These are phyloP conservation scores for Phortica magna DNA, from an alignment of 2,888 invertebrate genomes.

Conservation along the genomic window DNA sequence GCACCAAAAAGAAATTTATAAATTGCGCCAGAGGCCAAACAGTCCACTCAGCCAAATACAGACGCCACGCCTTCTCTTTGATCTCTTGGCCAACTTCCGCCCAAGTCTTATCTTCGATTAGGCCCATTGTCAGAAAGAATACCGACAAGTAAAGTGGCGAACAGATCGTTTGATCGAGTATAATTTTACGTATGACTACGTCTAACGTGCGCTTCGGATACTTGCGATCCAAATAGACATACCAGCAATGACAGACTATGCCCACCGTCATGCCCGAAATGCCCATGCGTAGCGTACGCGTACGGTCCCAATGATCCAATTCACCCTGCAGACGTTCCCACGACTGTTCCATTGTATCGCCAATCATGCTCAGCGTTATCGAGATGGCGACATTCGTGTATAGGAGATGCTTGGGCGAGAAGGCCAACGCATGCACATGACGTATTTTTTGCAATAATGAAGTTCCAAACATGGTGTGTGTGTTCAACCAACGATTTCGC, in stretches of 20 bases:
- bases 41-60: slow-evolving; percentile 91
- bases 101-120: slow-evolving; percentile 83
- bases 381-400: slow-evolving; percentile 89
- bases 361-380: slow-evolving; percentile 84
- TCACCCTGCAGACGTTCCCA: slow-evolving; percentile 83
- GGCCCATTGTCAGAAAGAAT: slow-evolving; percentile 86
- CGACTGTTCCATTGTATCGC: slow-evolving; percentile 88
- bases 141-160: slow-evolving; percentile 87
- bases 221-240: slow-evolving; percentile 84
- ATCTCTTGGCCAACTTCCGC: slow-evolving; percentile 83
- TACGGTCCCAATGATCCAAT: slow-evolving; percentile 80
- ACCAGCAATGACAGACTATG: slow-evolving; percentile 91
- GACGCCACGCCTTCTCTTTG: slow-evolving; percentile 83
- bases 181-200: slow-evolving; percentile 85
- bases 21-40: slow-evolving; percentile 95
- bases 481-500: no score
- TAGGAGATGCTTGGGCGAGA: slow-evolving; percentile 83
- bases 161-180: slow-evolving; percentile 89
- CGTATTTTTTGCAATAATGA: slow-evolving; percentile 32
- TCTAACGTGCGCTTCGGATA: slow-evolving; percentile 83
- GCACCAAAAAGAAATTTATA: slow-evolving; percentile 91
- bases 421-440: slow-evolving; percentile 77
- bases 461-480: neutral
- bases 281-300: slow-evolving; percentile 86
- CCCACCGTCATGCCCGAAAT: slow-evolving; percentile 87